Base-by-base conservation (phyloP, 1,140 invertebrate species). In the Neodiprion fabricii region DNA sequence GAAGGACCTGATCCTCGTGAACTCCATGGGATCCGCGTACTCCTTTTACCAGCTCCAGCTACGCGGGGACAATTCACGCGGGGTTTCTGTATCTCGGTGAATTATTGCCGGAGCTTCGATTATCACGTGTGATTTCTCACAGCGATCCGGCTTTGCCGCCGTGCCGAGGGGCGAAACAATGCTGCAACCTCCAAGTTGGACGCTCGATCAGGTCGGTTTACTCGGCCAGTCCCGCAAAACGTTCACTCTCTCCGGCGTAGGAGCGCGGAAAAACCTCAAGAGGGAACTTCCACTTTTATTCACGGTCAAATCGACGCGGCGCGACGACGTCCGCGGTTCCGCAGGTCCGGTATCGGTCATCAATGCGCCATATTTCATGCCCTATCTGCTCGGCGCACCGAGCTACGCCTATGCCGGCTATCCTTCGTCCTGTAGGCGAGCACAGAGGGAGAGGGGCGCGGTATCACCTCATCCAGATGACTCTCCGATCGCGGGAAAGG, bases 331-430 rank as follows among this genome's bases (percentile, higher is more conserved):
- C 28, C 28, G 28, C 28, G 28, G 28, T 61, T 17, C 11, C 28
- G 28, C 28, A 61, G 53, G 53, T 61, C 81, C 71, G 79, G 78
- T 83, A 83, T 83, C 81, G 80, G 79, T 83, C 84, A 84, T 85
- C 82, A 83, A 77, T 75, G 79, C 74, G 79, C 81, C 78, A 84
- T 85, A 85, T 85, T 85, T 85, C 84, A 83, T 79, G 79, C 76
- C 79, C 82, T 85, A 85, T 85, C 84, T 82, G 74, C 80, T 81
- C 81, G 9, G 77, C 73, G 71, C 76, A 47, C 49, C 11, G 65
- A 72, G 76, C 65, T 74, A 74, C 77, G 79, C 76, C 79, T 79
- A 75, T 74, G 74, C 77, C 70, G 76, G 48, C 66, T 71, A 72
- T 71, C 67, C 65, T 47, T 65, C 7, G 14, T 49, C 28, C 68